These are phyloP conservation scores for Odontothrips loti DNA, from an alignment of 2,888 invertebrate species.

Conservation along the genomic window DNA sequence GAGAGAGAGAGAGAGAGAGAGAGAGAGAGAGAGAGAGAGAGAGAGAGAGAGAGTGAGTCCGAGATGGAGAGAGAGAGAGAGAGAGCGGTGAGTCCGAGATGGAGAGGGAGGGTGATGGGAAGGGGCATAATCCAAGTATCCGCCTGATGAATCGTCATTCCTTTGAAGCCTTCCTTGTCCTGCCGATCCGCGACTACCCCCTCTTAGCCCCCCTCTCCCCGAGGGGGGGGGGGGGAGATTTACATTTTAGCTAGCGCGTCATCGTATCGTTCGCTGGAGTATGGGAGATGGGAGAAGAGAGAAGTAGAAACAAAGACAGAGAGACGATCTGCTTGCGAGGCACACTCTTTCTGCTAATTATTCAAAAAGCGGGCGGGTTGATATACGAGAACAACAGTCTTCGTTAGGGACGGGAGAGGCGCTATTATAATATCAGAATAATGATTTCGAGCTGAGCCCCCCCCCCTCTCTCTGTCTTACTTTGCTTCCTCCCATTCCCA, in stretches of 20 bases:
- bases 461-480: conserved; percentile 17
- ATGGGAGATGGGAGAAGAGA: too few species aligned
- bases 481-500: conserved; percentile 31
- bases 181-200: conserved; percentile 30
- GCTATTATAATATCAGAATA: too few species aligned
- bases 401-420: too few species aligned
- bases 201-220: conserved; percentile 30
- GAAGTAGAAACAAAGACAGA: background rate
- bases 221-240: too few species aligned
- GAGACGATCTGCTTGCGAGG: background rate
- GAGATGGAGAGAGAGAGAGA: conserved; percentile 30
- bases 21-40: conserved; percentile 25
- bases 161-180: conserved; percentile 14
- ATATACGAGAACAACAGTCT: too few species aligned
- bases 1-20: conserved; percentile 31
- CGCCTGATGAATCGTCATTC: conserved; percentile 10
- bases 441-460: too few species aligned
- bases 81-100: background rate
- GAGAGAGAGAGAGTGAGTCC: conserved; percentile 32
- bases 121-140: background rate
- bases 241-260: background rate
- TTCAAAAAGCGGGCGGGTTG: too few species aligned
- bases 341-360: too few species aligned
- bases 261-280: conserved; percentile 1
- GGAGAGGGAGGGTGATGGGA: conserved; percentile 27